Percentiles rank a stretch among this genome's conserved stretches.
phyloP scores from a whole-genome alignment of 2,113 vertebrate genomes.

The Odocoileus virginianus region DNA sequence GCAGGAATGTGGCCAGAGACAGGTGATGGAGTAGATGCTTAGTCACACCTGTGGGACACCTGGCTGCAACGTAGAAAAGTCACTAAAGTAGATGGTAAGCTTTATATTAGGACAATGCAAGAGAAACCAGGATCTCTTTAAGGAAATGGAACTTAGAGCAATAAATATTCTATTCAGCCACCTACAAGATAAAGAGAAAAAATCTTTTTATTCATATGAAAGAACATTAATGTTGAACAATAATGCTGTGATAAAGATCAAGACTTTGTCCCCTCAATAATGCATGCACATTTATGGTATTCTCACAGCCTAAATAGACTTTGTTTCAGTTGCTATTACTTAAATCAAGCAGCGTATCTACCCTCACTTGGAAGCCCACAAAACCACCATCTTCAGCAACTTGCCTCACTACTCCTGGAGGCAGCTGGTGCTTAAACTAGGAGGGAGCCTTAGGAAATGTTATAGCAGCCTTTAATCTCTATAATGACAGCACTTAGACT shows the following conservation, averaged over 20 bases:
- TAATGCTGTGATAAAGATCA: not conserved
- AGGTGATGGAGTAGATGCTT: not conserved
- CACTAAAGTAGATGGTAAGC: not conserved
- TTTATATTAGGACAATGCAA: constrained; percentile 5
- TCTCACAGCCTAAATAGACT: not conserved
- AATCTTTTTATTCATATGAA: not conserved
- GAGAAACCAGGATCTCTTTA: constrained; percentile 28
- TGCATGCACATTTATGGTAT: not conserved
- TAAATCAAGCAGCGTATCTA: not conserved
- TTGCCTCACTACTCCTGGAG: not conserved
- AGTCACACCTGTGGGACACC: not conserved
- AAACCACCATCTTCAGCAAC: not conserved
- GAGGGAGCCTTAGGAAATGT: not conserved
- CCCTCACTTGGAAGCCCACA: not conserved
- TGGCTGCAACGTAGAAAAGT: not conserved
- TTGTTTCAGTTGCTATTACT: not conserved
- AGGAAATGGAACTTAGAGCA: not conserved
- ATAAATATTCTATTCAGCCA: constrained; percentile 35
- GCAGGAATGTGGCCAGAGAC: not conserved
- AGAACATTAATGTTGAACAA: not conserved
- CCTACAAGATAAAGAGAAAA: not conserved
- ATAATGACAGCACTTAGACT: not conserved
- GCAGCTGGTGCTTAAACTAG: not conserved
- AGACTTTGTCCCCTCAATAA: constrained; percentile 24
- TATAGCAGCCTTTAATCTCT: constrained; percentile 15